Conservation (phyloP, 2,113 vertebrate genomes). For the Sardina pilchardus region DNA sequence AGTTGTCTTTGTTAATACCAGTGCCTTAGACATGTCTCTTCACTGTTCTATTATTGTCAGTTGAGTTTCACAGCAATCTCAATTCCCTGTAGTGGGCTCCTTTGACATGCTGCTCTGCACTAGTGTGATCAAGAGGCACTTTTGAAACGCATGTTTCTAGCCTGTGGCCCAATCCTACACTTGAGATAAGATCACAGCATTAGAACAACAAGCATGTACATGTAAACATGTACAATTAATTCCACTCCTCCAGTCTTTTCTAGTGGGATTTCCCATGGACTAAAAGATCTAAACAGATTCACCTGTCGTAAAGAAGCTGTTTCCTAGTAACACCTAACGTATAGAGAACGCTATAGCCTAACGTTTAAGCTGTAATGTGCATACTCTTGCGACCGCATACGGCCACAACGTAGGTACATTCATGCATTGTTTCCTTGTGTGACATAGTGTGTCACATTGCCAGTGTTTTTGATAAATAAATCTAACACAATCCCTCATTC, state of each 20-base stretch:
- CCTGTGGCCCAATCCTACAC: background rate
- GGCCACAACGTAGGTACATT: background rate
- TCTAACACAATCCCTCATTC: background rate
- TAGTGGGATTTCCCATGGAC: background rate
- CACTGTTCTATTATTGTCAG: background rate
- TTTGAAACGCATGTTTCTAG: background rate
- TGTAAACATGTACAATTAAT: background rate
- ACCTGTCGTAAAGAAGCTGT: background rate
- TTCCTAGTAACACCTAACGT: no score
- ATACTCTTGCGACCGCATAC: background rate
- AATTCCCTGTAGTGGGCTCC: background rate
- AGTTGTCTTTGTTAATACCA: background rate
- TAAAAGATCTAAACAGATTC: background rate
- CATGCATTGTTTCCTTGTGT: background rate
- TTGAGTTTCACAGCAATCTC: background rate
- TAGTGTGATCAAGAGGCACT: background rate
- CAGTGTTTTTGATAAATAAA: background rate
- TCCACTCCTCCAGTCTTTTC: background rate
- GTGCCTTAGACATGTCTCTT: background rate
- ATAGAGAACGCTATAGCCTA: no score
- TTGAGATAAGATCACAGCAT: background rate
- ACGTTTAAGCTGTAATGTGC: background rate
- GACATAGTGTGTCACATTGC: background rate
- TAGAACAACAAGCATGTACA: background rate
- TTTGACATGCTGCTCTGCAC: background rate